A percentile compares a stretch with the other conserved stretches of the same genome.
These are phyloP conservation scores for Selene dorsalis DNA, from an alignment of 2,797 vertebrate genomes.

Conservation along the genomic window DNA sequence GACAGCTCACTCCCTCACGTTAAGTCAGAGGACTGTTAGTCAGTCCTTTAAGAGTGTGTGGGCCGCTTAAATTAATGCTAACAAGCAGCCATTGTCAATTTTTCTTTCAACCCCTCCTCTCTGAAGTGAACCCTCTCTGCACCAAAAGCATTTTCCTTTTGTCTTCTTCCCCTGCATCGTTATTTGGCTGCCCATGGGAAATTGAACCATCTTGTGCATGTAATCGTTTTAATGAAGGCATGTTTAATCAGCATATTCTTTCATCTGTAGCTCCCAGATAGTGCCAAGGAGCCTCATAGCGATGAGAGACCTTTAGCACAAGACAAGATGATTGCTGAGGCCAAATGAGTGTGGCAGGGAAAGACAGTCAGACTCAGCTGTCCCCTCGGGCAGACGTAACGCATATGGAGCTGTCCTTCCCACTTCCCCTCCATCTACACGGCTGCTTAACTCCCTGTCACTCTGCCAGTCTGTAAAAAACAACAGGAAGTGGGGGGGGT, in stretches of 20 bases:
- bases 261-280: slow-evolving; percentile 79
- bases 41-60: slow-evolving; percentile 57
- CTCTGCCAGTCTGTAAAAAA: slow-evolving; percentile 62
- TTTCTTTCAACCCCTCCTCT: slow-evolving; percentile 18
- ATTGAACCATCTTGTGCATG: slow-evolving; percentile 69
- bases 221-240: slow-evolving; percentile 87
- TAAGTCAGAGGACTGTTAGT: slow-evolving; percentile 70
- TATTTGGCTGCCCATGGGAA: slow-evolving; percentile 81
- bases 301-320: slow-evolving; percentile 85
- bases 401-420: slow-evolving; percentile 82
- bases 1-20: slow-evolving; percentile 65
- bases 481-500: slow-evolving; percentile 53
- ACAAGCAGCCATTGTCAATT: slow-evolving; percentile 62
- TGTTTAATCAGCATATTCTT: slow-evolving; percentile 81
- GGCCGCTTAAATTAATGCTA: slow-evolving; percentile 67
- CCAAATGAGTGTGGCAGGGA: slow-evolving; percentile 84
- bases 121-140: slow-evolving; percentile 35
- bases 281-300: slow-evolving; percentile 83
- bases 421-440: slow-evolving; percentile 73
- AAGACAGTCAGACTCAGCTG: slow-evolving; percentile 76
- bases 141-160: slow-evolving; percentile 28
- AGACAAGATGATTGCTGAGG: slow-evolving; percentile 81
- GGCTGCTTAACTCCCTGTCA: slow-evolving; percentile 73
- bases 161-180: slow-evolving; percentile 57
- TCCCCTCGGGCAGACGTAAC: slow-evolving; percentile 76